Evolutionary conservation across 2,797 vertebrate genomes (phyloP).

Genomic region (Chelidonichthys spinosus): DNA sequence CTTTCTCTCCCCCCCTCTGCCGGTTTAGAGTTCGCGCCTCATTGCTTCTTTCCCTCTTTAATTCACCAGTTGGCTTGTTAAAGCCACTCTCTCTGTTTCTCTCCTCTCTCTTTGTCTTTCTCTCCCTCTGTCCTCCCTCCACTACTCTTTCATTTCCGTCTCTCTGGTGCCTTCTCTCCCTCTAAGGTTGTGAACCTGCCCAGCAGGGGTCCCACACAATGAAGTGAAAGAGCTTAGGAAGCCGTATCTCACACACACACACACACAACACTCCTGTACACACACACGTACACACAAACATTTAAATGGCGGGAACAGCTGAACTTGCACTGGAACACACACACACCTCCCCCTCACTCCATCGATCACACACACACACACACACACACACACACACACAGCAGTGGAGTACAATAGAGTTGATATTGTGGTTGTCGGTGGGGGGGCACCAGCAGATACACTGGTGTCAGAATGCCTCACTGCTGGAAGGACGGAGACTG

Average conservation of each 20-base stretch:
- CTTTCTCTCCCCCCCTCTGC: constrained; percentile 38
- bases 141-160: constrained; percentile 42
- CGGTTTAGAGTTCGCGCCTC: constrained; percentile 43
- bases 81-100: constrained; percentile 35
- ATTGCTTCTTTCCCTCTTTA: constrained; percentile 51
- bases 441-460: constrained; percentile 65
- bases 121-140: constrained; percentile 18
- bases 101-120: constrained; percentile 15
- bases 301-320: constrained; percentile 63
- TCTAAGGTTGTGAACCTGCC: constrained; percentile 66
- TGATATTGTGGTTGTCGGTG: constrained; percentile 61
- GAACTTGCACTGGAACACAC: constrained; percentile 33
- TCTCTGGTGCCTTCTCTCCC: constrained; percentile 38
- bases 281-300: constrained; percentile 13
- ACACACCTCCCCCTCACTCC: constrained; percentile 21
- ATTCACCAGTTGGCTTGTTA: constrained; percentile 66
- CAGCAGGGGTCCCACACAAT: constrained; percentile 61
- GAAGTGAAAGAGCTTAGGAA: constrained; percentile 70
- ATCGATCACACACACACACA: constrained; percentile 43
- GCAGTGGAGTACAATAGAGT: constrained; percentile 48
- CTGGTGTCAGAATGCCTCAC: constrained; percentile 62
- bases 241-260: constrained; percentile 34
- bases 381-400: constrained; percentile 28
- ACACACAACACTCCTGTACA: constrained; percentile 18
- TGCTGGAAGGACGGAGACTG: constrained; percentile 44